A percentile compares a stretch with the other conserved stretches of the same genome.
Evolutionary conservation across 2,888 invertebrate species (phyloP).

Genomic region (Pristionchus fissidentatus): DNA sequence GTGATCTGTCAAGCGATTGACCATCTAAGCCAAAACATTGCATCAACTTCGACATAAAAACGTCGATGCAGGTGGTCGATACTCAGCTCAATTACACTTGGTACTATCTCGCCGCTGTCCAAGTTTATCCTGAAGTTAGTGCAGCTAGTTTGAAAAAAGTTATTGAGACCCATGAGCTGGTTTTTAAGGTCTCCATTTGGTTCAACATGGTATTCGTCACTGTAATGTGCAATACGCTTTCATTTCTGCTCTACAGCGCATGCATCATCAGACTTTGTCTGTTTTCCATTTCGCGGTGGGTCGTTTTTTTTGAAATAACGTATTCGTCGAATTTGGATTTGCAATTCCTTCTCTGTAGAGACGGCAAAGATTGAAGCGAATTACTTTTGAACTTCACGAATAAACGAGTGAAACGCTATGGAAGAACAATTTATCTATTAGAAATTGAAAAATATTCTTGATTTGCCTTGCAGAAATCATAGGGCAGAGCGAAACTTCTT

Average conservation of each 20-base stretch:
- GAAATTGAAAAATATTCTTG: neutral
- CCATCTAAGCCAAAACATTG: too few species aligned
- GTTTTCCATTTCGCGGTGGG: neutral
- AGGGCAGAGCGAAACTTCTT: neutral
- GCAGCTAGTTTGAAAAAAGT: too few species aligned
- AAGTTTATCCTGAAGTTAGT: neutral
- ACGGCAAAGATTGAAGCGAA: too few species aligned
- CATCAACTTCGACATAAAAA: neutral
- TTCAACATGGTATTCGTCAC: slow-evolving; percentile 25
- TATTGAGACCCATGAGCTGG: neutral
- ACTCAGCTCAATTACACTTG: neutral
- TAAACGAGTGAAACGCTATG: neutral
- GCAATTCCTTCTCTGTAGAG: too few species aligned
- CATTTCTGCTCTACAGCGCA: neutral
- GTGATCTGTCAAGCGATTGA: too few species aligned
- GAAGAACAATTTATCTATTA: neutral
- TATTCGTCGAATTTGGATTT: too few species aligned
- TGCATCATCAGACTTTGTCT: neutral
- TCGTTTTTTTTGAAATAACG: too few species aligned
- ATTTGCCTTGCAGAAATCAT: neutral
- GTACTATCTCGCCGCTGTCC: neutral
- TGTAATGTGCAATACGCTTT: neutral
- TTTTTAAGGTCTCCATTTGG: neutral
- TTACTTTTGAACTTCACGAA: too few species aligned
- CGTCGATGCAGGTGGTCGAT: neutral